These are phyloP conservation scores for Schizopygopsis malacanthus DNA, from an alignment of 2,797 vertebrate genomes.

Conservation along the genomic window DNA sequence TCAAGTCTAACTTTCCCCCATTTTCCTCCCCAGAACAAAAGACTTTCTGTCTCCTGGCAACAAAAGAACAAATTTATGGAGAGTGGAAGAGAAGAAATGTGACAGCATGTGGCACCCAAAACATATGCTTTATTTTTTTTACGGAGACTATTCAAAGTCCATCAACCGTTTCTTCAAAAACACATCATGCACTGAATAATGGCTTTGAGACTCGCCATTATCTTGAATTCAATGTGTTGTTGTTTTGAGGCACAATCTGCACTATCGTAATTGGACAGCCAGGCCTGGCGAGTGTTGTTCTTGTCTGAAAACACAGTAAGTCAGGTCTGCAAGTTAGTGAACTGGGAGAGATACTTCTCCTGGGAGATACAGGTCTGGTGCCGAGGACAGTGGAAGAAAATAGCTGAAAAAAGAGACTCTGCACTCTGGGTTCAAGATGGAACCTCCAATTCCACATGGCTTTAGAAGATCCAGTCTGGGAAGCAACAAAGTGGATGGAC, in stretches of 20 bases:
- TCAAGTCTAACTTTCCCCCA: constrained; percentile 45
- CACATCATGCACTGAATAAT: constrained; percentile 51
- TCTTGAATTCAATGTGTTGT: constrained; percentile 57
- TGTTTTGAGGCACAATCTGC: constrained; percentile 55
- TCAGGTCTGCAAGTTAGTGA: constrained; percentile 65
- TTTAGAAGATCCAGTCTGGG: constrained; percentile 61
- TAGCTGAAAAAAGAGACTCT: constrained; percentile 64
- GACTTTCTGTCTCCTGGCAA: constrained; percentile 48
- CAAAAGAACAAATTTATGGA: constrained; percentile 47
- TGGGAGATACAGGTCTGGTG: constrained; percentile 64
- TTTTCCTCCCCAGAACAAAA: constrained; percentile 49
- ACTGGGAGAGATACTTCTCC: constrained; percentile 69
- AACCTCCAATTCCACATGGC: constrained; percentile 62
- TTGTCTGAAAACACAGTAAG: constrained; percentile 67
- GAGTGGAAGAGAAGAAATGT: constrained; percentile 40
- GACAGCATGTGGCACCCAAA: constrained; percentile 44
- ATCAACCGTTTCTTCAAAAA: constrained; percentile 47
- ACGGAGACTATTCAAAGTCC: constrained; percentile 42
- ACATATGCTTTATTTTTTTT: constrained; percentile 46
- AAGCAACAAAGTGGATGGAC: constrained; percentile 65
- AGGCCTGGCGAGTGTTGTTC: constrained; percentile 59
- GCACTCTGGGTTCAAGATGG: constrained; percentile 69
- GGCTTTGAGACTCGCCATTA: constrained; percentile 48
- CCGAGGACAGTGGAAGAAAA: constrained; percentile 64
- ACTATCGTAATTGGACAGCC: constrained; percentile 56